Conservation (phyloP, 2,797 vertebrate species). For the Strix occidentalis region DNA sequence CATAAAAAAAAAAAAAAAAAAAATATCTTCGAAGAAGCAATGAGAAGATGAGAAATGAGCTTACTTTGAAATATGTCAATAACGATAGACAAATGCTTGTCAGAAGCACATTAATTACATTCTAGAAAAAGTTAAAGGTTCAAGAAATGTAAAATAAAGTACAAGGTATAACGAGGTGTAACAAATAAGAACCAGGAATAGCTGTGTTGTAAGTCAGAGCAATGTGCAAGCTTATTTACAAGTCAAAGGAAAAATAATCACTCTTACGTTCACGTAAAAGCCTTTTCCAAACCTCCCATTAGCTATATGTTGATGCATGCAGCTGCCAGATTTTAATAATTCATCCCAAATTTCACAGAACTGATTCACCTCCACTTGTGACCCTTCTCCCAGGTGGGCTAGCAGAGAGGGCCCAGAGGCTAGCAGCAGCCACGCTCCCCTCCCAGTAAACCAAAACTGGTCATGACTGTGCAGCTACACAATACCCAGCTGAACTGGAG, state of each 20-base stretch:
- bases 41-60: neutral
- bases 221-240: neutral
- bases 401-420: neutral
- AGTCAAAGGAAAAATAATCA: neutral
- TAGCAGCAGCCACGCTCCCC: neutral
- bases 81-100: neutral
- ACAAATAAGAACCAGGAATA: neutral
- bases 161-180: neutral
- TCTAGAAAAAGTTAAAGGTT: conserved; percentile 1
- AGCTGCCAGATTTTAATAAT: neutral
- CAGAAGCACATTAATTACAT: neutral
- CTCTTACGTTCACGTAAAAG: neutral
- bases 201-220: neutral
- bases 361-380: neutral
- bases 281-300: neutral
- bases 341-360: neutral
- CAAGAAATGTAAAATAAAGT: neutral
- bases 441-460: neutral
- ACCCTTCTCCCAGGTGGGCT: neutral
- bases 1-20: neutral
- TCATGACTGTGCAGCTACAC: neutral
- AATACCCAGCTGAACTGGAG: neutral
- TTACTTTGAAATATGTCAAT: conserved; percentile 13
- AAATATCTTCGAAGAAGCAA: neutral
- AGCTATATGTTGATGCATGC: neutral